These are phyloP conservation scores for Trachurus trachurus DNA, from an alignment of 2,797 vertebrate genomes.

Conservation along the genomic window DNA sequence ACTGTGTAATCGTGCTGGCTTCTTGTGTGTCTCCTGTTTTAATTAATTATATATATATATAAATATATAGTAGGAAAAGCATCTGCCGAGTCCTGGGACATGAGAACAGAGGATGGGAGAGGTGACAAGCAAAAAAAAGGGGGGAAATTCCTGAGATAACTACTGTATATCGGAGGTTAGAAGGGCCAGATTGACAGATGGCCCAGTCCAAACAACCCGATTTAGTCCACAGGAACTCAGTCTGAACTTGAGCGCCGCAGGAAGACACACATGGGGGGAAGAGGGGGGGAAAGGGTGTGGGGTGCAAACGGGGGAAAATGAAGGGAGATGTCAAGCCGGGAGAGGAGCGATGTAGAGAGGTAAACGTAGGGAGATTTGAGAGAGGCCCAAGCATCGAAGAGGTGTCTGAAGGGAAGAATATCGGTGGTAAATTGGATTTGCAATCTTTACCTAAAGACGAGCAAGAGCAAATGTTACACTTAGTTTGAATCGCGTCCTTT, in stretches of 20 bases:
- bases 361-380: conserved; percentile 14
- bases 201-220: conserved; percentile 64
- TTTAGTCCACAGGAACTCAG: conserved; percentile 67
- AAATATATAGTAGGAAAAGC: too few species aligned
- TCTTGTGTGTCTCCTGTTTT: too few species aligned
- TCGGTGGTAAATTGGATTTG: conserved; percentile 5
- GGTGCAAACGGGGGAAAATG: conserved; percentile 20
- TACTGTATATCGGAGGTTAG: conserved; percentile 63
- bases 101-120: conserved; percentile 53
- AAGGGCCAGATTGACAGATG: conserved; percentile 69
- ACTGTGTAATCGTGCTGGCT: neutral
- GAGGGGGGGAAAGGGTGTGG: conserved; percentile 11
- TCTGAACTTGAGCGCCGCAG: conserved; percentile 63
- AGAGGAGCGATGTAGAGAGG: neutral
- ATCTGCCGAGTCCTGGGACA: conserved; percentile 29
- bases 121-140: conserved; percentile 53
- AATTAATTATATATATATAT: too few species aligned
- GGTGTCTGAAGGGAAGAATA: conserved; percentile 1
- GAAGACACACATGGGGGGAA: conserved; percentile 33
- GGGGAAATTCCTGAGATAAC: conserved; percentile 82
- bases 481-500: conserved; percentile 1
- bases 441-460: neutral
- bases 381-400: conserved; percentile 13
- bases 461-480: neutral
- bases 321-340: conserved; percentile 5